Conservation (phyloP, 2,797 vertebrate species). For the Etheostoma nigrum region DNA sequence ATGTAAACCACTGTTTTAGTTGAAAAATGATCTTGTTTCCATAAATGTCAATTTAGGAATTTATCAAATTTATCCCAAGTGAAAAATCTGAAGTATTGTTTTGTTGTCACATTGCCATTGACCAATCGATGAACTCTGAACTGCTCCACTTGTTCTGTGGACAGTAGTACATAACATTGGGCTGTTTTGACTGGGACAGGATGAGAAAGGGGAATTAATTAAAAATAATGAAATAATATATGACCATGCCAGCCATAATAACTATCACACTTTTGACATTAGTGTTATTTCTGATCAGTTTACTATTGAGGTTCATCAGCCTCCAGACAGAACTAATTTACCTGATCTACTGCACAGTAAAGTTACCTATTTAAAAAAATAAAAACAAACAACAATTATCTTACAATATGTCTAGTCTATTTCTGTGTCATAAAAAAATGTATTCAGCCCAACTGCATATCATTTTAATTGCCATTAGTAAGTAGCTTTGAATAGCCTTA, state of each 20-base stretch:
- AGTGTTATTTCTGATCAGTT: background rate
- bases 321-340: background rate
- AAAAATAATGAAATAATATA: background rate
- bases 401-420: background rate
- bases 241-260: background rate
- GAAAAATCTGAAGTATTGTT: background rate
- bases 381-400: background rate
- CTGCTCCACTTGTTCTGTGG: background rate
- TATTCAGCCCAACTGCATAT: background rate
- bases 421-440: background rate
- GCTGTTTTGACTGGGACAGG: background rate
- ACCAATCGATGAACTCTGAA: background rate
- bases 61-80: background rate
- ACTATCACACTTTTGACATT: background rate
- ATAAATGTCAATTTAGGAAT: background rate
- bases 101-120: constrained; percentile 5
- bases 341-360: background rate
- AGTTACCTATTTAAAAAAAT: background rate
- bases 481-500: background rate
- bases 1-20: background rate
- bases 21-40: background rate
- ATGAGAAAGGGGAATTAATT: background rate
- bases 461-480: background rate
- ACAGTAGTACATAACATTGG: background rate
- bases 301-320: background rate